Base-by-base conservation (phyloP, 2,113 vertebrate genomes). In the Chlorodrepanis virens region DNA sequence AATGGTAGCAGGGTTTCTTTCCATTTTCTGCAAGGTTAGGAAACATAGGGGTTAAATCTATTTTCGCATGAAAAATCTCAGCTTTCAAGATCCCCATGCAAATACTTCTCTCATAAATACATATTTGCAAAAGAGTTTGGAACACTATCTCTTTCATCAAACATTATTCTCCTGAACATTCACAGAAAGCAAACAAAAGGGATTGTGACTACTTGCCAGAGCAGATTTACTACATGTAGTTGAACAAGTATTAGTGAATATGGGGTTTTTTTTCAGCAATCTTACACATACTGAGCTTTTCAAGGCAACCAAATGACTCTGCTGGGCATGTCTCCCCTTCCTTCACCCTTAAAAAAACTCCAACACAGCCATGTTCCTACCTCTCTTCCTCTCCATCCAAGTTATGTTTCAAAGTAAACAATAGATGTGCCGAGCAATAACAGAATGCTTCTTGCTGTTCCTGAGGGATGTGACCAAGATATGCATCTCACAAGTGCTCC, bases 101-200 rank as follows among this genome's bases (percentile, higher is more conserved):
- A 93, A 93, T 89, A 59, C 27, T 56, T 89, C 44, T 72, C 53
- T 28, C 47, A 63, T 56, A 79, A 95, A 93, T 78, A 71, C 78
- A 87, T 93, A 95, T 96, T 97, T 95, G 69, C 60, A 84, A 44
- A 91, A 78, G 52, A n/a, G 12, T 94, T 56, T 92, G 39, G 35
- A 87, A 95, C 64, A 75, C 68, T 93, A 68, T 96, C 72, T 92
- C 69, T 94, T 96, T 93, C 69, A 83, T 92, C 86, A 94, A 87
- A 95, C 14, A 39, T 90, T 75, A 75, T 90, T 92, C 95, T 93
- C 35, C 54, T 50, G 56, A 71, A 78, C 87, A 83, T 56, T 92
- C 83, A 75, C 35, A 75, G 39, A 75, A 89, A 87, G 69, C 35
- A 96, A 94, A 94, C 87, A 95, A 87, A 93, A 74, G 35, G 31